Conservation (phyloP, 2,888 invertebrate genomes). For the Meghimatium bilineatum region DNA sequence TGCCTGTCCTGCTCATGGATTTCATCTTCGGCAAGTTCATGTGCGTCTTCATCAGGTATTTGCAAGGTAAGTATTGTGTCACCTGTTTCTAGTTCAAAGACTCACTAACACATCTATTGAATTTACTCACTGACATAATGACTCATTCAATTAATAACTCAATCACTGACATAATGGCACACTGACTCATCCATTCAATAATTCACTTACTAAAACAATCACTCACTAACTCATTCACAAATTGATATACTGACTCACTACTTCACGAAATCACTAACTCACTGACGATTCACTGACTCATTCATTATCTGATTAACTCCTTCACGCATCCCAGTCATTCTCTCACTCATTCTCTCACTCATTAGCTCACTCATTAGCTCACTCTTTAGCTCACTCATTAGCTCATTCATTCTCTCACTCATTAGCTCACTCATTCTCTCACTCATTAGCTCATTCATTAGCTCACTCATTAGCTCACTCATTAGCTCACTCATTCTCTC, state of each 20-base stretch:
- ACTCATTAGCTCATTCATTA: not conserved
- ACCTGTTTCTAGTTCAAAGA: not conserved
- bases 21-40: conserved; percentile 86
- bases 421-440: not conserved
- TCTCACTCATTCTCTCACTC: not conserved
- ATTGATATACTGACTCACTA: not conserved
- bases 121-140: not conserved
- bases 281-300: not conserved
- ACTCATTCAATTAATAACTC: not conserved
- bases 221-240: not conserved
- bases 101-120: not conserved
- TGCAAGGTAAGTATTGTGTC: conserved; percentile 82
- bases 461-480: not conserved
- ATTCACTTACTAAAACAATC: not conserved
- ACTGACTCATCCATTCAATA: not conserved
- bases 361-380: not conserved
- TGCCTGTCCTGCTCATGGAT: conserved; percentile 83
- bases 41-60: conserved; percentile 85
- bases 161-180: not conserved
- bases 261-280: not conserved
- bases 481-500: not conserved
- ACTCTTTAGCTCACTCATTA: not conserved
- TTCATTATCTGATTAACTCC: not conserved
- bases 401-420: not conserved
- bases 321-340: not conserved